Conservation (phyloP, 2,113 vertebrate genomes). For the Cairina moschata region DNA sequence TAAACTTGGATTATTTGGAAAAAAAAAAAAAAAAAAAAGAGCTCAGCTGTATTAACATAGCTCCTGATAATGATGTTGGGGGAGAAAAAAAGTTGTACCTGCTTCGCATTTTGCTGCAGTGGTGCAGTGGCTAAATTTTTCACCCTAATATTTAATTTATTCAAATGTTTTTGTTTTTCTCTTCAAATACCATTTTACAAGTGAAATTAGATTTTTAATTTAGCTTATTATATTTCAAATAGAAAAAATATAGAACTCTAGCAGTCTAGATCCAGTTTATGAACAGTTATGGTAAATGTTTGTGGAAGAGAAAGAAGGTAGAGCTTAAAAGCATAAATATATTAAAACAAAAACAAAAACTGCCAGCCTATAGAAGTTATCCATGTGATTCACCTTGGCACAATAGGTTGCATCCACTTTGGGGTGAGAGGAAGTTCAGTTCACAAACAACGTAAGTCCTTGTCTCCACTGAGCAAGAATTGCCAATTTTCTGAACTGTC, state of each 20-base stretch:
- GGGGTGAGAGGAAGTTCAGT: conserved; percentile 64
- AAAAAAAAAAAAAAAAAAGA: not conserved
- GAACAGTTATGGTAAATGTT: not conserved
- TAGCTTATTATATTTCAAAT: not conserved
- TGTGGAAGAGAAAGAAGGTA: conserved; percentile 34
- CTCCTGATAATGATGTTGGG: not conserved
- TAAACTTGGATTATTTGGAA: not conserved
- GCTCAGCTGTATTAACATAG: not conserved
- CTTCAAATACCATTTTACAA: not conserved
- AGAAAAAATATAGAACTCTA: not conserved
- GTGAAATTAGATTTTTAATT: not conserved
- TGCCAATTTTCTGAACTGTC: conserved; percentile 33
- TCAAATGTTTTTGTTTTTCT: not conserved
- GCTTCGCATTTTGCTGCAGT: no score
- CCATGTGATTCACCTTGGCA: conserved; percentile 1
- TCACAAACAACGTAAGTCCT: conserved; percentile 33
- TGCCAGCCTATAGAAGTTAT: not conserved
- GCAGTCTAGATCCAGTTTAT: not conserved
- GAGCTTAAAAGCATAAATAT: not conserved
- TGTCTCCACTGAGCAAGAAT: not conserved
- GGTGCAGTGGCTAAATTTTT: not conserved
- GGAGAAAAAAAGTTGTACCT: no score
- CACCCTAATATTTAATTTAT: not conserved
- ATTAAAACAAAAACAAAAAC: no score
- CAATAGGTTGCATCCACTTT: not conserved